Evolutionary conservation across 2,113 vertebrate genomes (phyloP).

Genomic region (Tretioscincus oriximinensis): DNA sequence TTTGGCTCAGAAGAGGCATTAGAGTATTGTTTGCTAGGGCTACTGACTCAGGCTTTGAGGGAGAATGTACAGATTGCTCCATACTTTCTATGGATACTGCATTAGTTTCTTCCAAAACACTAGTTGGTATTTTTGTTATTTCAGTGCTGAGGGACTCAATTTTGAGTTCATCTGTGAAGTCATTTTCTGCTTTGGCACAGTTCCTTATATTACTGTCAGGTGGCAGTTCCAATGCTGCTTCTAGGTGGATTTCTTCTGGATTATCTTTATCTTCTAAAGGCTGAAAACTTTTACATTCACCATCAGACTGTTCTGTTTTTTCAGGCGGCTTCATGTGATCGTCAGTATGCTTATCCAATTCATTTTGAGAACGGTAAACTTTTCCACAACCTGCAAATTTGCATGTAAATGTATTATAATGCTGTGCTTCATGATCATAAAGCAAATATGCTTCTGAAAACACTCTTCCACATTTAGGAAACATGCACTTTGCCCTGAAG

Average conservation of each 20-base stretch:
- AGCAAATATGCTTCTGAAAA: conserved; percentile 92
- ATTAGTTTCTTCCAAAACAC: conserved; percentile 38
- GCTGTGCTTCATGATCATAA: conserved; percentile 95
- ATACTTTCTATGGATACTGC: conserved; percentile 43
- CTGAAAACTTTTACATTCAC: conserved; percentile 55
- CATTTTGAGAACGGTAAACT: conserved; percentile 86
- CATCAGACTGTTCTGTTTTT: conserved; percentile 50
- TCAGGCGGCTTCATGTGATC: conserved; percentile 74
- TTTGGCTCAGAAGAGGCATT: conserved; percentile 65
- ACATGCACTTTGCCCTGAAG: conserved; percentile 95
- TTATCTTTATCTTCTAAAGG: conserved; percentile 49
- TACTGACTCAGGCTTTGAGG: conserved; percentile 61
- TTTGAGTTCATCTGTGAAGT: conserved; percentile 58
- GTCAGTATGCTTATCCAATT: conserved; percentile 85
- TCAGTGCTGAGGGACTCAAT: conserved; percentile 54
- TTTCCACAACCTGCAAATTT: conserved; percentile 84
- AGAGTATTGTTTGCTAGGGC: conserved; percentile 56
- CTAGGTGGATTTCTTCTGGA: conserved; percentile 47
- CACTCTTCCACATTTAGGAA: conserved; percentile 91
- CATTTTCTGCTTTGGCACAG: conserved; percentile 37
- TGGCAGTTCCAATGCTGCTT: conserved; percentile 56
- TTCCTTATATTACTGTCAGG: conserved; percentile 40
- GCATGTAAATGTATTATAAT: conserved; percentile 96
- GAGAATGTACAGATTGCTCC: conserved; percentile 39
- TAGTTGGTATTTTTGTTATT: conserved; percentile 28